Evolutionary conservation across 64 coral and sea anemone species (phyloP).

Genomic region (Porites australiensis): DNA sequence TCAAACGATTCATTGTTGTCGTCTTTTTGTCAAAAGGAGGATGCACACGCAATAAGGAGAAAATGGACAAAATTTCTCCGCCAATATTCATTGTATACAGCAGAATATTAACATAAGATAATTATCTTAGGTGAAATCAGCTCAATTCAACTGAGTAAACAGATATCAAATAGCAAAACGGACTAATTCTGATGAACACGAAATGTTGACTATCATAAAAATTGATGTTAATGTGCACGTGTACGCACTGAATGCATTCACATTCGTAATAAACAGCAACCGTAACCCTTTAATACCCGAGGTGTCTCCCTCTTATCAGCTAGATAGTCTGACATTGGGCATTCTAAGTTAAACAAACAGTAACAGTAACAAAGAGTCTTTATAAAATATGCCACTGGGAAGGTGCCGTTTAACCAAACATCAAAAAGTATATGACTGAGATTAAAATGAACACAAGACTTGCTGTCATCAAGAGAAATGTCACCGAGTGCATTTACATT

Average conservation of each 20-base stretch:
- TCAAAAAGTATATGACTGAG: conserved; percentile 22
- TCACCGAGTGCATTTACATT: conserved; percentile 45
- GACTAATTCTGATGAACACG: background rate
- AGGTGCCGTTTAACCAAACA: conserved; percentile 32
- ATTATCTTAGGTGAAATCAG: conserved; percentile 10
- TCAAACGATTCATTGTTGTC: background rate
- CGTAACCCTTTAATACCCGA: conserved; percentile 6
- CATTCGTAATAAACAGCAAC: conserved; percentile 31
- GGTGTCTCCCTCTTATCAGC: background rate
- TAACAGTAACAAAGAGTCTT: conserved; percentile 41
- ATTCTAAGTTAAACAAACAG: conserved; percentile 31
- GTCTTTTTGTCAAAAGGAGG: background rate
- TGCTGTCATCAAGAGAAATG: conserved; percentile 28
- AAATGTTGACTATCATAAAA: conserved; percentile 22
- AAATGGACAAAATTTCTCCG: background rate
- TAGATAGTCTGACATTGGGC: conserved; percentile 9
- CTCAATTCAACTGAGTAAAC: conserved; percentile 35
- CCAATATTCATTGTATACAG: conserved; percentile 12
- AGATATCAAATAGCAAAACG: conserved; percentile 3
- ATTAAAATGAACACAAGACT: conserved; percentile 38
- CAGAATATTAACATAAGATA: too few relatives aligned
- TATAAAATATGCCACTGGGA: conserved; percentile 48
- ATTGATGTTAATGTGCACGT: too few relatives aligned
- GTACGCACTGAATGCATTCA: too few relatives aligned
- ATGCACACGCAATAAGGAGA: too few relatives aligned